These are phyloP conservation scores for Heliornis fulica DNA, from an alignment of 2,113 vertebrate genomes.

Conservation along the genomic window DNA sequence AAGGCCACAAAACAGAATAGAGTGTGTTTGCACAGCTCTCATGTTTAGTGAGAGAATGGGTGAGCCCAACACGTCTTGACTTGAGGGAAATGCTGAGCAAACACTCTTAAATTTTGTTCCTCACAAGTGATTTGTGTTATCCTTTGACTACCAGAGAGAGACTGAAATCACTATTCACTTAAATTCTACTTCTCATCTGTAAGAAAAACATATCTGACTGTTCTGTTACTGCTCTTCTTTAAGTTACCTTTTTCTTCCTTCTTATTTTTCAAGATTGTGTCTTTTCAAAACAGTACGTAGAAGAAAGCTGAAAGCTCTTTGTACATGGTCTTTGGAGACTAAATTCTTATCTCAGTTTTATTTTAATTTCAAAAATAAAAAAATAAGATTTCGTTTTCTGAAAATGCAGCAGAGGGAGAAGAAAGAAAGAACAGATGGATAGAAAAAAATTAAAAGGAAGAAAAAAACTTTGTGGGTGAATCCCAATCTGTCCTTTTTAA, in stretches of 20 bases:
- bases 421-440: constrained; percentile 22
- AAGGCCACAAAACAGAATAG: background rate
- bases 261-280: background rate
- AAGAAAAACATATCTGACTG: background rate
- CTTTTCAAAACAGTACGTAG: background rate
- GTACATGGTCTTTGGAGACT: background rate
- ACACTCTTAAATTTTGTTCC: background rate
- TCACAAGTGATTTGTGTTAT: background rate
- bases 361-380: background rate
- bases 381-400: background rate
- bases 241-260: background rate
- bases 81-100: background rate
- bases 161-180: background rate
- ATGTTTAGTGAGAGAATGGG: background rate
- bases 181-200: background rate
- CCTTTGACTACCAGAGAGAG: background rate
- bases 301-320: background rate
- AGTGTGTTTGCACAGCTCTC: background rate
- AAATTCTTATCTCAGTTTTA: background rate
- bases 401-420: background rate
- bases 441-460: background rate
- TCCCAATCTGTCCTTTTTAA: constrained; percentile 14
- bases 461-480: constrained; percentile 8
- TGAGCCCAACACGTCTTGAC: background rate
- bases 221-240: background rate